Evolutionary conservation across 2,113 vertebrate species (phyloP), one percentile per base, ranked within the genome.

Genomic region (Notarius lentiginosus): DNA sequence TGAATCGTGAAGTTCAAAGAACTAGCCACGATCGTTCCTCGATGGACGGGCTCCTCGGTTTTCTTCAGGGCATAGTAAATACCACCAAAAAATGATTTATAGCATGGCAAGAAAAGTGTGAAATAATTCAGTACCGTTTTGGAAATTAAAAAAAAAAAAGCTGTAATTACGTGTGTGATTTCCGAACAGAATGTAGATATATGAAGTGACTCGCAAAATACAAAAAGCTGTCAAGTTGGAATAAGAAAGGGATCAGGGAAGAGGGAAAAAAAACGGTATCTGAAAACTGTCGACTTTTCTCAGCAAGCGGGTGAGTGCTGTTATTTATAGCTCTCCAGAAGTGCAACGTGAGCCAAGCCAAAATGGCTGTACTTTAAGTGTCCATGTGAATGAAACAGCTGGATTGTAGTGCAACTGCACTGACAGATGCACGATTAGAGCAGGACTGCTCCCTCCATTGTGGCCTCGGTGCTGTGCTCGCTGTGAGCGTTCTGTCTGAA

Each of bases 1-100:
- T 88, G 91, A 88, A 90, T 91, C 93, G 91, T 86, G 90, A 90
- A 91, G 92, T 94, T 95, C 92, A 93, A 94, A 94, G 92, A 91
- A 88, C 89, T 84, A 92, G 72, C 90, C 83, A 79, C 88, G 92
- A 91, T 92, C 88, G 90, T 87, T 91, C 89, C 83, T 82, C 47
- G 61, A 70, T 79, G 89, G 90, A 86, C 91, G 55, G 88, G 91
- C 90, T 89, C 91, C 53, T 80, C 55, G 51, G 79, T 90, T 84
- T 90, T 93, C 92, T 91, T 90, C 87, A 82, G 92, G 92, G 90
- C 86, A 84, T 93, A 91, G 91, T 93, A 93, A 94, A 94, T 90
- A 90, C 89, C 89, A 88, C 68, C 89, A 89, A 90, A 41, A 90
- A 90, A 92, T 92, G 90, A 93, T 94, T 95, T 92, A 93, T 90